Evolutionary conservation across 2,888 invertebrate species (phyloP).

Genomic region (Catocala nupta): DNA sequence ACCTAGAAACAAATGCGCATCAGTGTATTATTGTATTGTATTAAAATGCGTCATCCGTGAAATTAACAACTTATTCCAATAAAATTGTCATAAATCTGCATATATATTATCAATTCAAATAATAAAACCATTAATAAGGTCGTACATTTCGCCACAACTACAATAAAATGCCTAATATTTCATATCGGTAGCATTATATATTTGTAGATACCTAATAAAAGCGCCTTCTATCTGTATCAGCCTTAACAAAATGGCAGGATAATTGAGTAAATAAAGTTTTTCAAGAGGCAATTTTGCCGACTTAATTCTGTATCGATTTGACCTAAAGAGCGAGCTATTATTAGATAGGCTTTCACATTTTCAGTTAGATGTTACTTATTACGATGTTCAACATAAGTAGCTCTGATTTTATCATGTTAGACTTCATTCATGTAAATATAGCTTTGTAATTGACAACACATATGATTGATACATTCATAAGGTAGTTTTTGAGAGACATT

Average conservation of each 20-base stretch:
- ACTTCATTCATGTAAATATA: constrained; percentile 5
- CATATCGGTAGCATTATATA: constrained; percentile 18
- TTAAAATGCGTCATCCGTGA: no score
- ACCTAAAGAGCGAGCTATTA: constrained; percentile 33
- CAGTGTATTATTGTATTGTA: no score
- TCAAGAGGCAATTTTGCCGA: constrained; percentile 30
- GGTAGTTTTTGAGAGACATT: not conserved
- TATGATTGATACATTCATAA: not conserved
- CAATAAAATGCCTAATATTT: constrained; percentile 34
- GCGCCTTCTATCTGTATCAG: constrained; percentile 24
- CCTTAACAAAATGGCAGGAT: constrained; percentile 36
- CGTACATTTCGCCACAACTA: constrained; percentile 24
- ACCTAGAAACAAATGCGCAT: no score
- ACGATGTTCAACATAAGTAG: constrained; percentile 4
- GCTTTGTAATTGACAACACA: not conserved
- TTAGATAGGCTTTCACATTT: constrained; percentile 29
- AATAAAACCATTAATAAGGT: no score
- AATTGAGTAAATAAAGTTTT: constrained; percentile 34
- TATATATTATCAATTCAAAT: constrained; percentile 2
- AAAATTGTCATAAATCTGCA: not conserved
- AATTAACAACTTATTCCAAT: no score
- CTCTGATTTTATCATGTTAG: constrained; percentile 4
- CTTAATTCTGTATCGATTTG: constrained; percentile 38
- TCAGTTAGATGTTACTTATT: constrained; percentile 16
- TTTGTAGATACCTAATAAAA: constrained; percentile 34